phyloP scores from a whole-genome alignment of 1,140 invertebrate species.

The Tetragnatha versicolor region DNA sequence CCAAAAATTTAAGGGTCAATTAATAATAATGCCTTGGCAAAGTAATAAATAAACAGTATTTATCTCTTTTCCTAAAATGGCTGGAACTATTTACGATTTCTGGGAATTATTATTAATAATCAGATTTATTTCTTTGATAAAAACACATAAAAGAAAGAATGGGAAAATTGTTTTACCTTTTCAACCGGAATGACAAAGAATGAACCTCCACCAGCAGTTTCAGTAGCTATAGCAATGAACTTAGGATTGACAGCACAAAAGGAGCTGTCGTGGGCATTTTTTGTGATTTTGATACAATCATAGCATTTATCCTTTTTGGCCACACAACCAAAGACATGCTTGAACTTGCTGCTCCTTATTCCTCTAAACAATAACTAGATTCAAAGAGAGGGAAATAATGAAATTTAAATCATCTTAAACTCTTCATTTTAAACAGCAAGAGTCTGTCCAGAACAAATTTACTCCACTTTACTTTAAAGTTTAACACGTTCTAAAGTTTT shows the following conservation, averaged over 20 bases:
- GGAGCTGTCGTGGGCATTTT: conserved; percentile 96
- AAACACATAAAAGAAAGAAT: too few species aligned
- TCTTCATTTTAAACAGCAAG: neutral
- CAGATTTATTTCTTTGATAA: too few species aligned
- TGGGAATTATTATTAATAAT: too few species aligned
- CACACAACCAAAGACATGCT: conserved; percentile 96
- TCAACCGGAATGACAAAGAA: conserved; percentile 90
- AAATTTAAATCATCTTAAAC: neutral
- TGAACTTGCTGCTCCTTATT: conserved; percentile 95
- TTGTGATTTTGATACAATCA: conserved; percentile 97
- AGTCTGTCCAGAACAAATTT: neutral
- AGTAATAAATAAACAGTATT: too few species aligned
- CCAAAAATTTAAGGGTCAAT: too few species aligned
- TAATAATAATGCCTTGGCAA: too few species aligned
- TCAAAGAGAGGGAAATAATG: too few species aligned
- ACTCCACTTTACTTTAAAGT: neutral
- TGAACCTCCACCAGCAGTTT: conserved; percentile 91
- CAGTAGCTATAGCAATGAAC: conserved; percentile 86
- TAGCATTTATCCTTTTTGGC: conserved; percentile 98
- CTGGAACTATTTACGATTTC: too few species aligned
- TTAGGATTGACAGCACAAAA: conserved; percentile 99
- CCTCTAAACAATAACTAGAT: conserved; percentile 47
- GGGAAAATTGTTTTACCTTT: too few species aligned
- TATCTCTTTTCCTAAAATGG: too few species aligned
- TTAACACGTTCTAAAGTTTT: neutral